phyloP scores from a whole-genome alignment of 2,797 vertebrate species.

The Urocyon cinereoargenteus region DNA sequence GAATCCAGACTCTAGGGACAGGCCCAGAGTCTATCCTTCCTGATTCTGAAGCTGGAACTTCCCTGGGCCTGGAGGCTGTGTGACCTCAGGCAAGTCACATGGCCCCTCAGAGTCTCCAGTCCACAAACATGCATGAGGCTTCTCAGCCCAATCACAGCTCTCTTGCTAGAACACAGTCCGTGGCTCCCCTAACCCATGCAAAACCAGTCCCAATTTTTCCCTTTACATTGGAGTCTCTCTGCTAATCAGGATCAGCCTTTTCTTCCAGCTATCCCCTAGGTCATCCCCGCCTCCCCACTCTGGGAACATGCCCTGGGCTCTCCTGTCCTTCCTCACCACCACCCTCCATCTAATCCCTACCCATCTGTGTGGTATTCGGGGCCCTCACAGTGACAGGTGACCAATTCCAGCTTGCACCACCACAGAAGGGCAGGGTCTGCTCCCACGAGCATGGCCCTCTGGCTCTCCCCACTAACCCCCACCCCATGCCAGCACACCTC shows the following conservation, averaged over 20 bases:
- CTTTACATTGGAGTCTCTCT: neutral
- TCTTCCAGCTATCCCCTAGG: too few species aligned
- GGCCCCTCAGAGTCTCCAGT: neutral
- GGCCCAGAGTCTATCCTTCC: neutral
- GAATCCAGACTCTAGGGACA: neutral
- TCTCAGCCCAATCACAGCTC: neutral
- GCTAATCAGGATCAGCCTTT: neutral
- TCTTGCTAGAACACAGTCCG: too few species aligned
- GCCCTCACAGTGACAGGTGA: neutral
- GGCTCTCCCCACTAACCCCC: neutral
- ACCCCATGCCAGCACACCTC: neutral
- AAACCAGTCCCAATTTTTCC: neutral
- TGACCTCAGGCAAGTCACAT: neutral
- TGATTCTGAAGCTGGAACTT: neutral
- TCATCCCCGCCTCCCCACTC: neutral
- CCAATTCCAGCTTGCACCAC: neutral
- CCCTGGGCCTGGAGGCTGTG: neutral
- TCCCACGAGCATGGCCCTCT: neutral
- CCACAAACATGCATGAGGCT: fast-evolving
- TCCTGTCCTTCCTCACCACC: neutral
- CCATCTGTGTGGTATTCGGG: neutral
- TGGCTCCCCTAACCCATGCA: fast-evolving
- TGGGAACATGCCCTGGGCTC: neutral
- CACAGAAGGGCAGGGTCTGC: neutral
- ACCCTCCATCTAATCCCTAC: too few species aligned